Evolutionary conservation across 2,888 invertebrate genomes (phyloP), one percentile per base, ranked within the genome.

Genomic region (Lepidochitona cinerea): DNA sequence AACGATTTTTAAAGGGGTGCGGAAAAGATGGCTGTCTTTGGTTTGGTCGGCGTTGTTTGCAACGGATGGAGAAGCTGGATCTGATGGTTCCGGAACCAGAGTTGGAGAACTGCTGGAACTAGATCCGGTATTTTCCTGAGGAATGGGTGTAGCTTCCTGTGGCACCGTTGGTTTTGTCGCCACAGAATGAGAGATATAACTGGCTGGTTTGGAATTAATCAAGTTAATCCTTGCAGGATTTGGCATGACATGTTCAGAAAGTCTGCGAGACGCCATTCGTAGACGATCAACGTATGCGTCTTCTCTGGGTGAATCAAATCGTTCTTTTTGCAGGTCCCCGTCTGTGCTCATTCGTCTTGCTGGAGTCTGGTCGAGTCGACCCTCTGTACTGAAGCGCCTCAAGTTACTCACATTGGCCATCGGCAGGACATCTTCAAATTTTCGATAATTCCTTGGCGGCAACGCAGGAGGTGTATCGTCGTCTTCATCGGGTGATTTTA

Each of bases 211-310:
- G 14, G 78, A 77, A 41, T 75, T 71, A 33, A 75, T 72, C 29
- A 77, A 72, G 14, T 74, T 70, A 73, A 79, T 79, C 52, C 64
- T 70, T 7, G 71, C 49, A 1, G 71, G 67, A 65, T 69, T 49
- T 29, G 53, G 33, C 49, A 69, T 52, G 33, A 29, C 23, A 32
- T 84, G 85, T 49, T 85, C 81, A 81, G 83, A 89, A 84, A 81
- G 90, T 83, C 77, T 89, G 12, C 66, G 35, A 87, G 73, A 89
- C 80, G 80, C 89, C 86, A 80, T 89, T 6, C 87, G 81, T 23
- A 87, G 73, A 75, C 84, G 82, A 37, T 83, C 83, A 2, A 84
- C 84, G 70, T 87, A 87, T 0, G 78, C 79, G 65, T 88, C 83
- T 59, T 84, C 83, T n/a, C 81, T 72, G 14, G 83, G 81, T 9